phyloP scores from a whole-genome alignment of 1,140 invertebrate genomes.

The Drosophila truncata region DNA sequence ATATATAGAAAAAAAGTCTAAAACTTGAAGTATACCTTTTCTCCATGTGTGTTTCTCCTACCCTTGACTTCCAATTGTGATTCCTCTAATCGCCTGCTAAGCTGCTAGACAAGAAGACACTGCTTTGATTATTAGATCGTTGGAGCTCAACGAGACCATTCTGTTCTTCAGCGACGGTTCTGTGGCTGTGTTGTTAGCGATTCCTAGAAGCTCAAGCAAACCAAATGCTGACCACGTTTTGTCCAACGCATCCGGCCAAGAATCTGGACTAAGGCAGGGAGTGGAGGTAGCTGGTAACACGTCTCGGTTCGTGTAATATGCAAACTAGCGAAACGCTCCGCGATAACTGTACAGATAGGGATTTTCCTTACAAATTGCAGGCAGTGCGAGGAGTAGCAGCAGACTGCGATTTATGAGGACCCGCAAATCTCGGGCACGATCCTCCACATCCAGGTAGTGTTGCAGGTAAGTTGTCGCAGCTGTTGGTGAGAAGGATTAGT shows the following conservation, averaged over 20 bases:
- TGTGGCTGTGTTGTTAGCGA: conserved; percentile 43
- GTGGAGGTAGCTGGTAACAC: conserved; percentile 48
- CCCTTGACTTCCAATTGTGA: conserved; percentile 18
- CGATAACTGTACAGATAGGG: conserved; percentile 83
- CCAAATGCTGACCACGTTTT: conserved; percentile 72
- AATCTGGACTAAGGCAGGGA: conserved; percentile 17
- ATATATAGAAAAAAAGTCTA: background rate
- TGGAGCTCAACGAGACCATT: conserved; percentile 35
- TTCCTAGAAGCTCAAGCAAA: conserved; percentile 62
- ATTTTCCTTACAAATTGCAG: conserved; percentile 69
- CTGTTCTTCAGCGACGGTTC: conserved; percentile 9
- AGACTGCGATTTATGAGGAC: conserved; percentile 63
- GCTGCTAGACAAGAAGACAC: conserved; percentile 55
- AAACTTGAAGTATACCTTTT: background rate
- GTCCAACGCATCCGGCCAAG: conserved; percentile 71
- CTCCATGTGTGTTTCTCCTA: conserved; percentile 1
- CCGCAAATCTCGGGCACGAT: conserved; percentile 44
- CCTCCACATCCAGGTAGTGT: conserved; percentile 34
- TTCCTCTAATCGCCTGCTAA: conserved; percentile 67
- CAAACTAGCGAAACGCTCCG: conserved; percentile 67
- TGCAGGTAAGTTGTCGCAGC: conserved; percentile 26
- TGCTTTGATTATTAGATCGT: conserved; percentile 63
- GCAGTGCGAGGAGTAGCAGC: conserved; percentile 42
- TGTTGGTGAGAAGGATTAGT: conserved; percentile 16
- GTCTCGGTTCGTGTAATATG: conserved; percentile 78